A percentile compares a stretch with the other conserved stretches of the same genome.
Evolutionary conservation across 37 sponge, comb jelly and placozoan genomes (phyloP).

Genomic region (Aphrocallistes beatrix): DNA sequence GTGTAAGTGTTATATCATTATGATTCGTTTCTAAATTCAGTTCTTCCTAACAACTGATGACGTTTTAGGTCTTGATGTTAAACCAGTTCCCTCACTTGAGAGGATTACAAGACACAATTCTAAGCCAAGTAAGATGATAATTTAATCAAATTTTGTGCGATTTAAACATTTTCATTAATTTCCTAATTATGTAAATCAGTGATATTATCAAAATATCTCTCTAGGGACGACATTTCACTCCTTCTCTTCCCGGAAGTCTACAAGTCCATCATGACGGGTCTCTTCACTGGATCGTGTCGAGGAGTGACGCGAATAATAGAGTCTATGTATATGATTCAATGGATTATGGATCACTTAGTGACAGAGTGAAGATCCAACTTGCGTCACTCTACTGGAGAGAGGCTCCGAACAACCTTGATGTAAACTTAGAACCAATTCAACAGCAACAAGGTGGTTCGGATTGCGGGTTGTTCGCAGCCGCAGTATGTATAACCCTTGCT

Average conservation of each 20-base stretch:
- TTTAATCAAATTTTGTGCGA: not conserved
- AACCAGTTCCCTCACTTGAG: not conserved
- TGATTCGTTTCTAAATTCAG: not conserved
- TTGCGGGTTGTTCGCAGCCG: slow-evolving; percentile 8
- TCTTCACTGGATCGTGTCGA: not conserved
- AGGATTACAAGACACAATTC: slow-evolving; percentile 10
- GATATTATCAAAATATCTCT: no score
- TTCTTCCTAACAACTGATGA: no score
- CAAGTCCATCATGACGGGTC: slow-evolving; percentile 7
- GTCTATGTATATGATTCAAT: not conserved
- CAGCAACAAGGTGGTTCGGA: not conserved
- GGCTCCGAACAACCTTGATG: not conserved
- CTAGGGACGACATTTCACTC: slow-evolving; percentile 1
- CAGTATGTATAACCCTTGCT: not conserved
- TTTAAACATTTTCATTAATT: not conserved
- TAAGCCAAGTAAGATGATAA: not conserved
- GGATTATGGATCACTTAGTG: not conserved
- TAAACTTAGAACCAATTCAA: not conserved
- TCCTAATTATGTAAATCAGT: no score
- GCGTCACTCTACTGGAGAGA: not conserved
- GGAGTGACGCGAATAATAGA: not conserved
- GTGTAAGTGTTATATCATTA: not conserved
- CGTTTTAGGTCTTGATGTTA: not conserved
- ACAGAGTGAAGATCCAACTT: not conserved
- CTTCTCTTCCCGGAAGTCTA: not conserved